phyloP scores from a whole-genome alignment of 2,888 invertebrate species.

The Cacoxenus indagator region DNA sequence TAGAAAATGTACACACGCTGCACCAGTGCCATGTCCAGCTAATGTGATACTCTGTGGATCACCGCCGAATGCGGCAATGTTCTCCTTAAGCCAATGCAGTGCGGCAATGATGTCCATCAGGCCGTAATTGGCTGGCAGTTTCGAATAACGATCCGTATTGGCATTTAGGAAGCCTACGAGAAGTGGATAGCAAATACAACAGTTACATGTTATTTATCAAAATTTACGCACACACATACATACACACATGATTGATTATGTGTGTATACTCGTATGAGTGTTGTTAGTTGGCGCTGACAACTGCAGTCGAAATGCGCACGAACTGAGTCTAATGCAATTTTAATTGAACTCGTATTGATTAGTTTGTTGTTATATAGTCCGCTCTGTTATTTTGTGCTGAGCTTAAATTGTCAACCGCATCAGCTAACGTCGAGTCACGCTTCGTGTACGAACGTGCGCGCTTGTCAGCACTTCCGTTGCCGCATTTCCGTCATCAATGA shows the following conservation, averaged over 20 bases:
- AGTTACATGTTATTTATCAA: conserved; percentile 22
- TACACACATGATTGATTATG: too few relatives aligned
- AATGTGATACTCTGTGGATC: conserved; percentile 94
- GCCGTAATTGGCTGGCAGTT: conserved; percentile 95
- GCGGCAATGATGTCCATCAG: conserved; percentile 97
- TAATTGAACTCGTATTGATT: conserved; percentile 40
- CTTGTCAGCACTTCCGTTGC: conserved; percentile 10
- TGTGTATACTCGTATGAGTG: too few relatives aligned
- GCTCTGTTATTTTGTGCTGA: too few relatives aligned
- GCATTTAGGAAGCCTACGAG: conserved; percentile 88
- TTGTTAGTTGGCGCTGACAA: too few relatives aligned
- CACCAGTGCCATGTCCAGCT: conserved; percentile 96
- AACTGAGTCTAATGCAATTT: conserved; percentile 39
- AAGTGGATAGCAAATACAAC: not conserved
- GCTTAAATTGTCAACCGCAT: not conserved
- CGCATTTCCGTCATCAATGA: not conserved
- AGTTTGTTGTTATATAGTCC: too few relatives aligned
- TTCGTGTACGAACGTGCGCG: not conserved
- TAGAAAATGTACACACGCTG: conserved; percentile 94
- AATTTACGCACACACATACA: conserved; percentile 30
- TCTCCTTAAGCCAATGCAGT: conserved; percentile 95
- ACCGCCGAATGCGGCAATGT: conserved; percentile 94
- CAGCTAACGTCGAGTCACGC: not conserved
- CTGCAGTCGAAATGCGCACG: not conserved
- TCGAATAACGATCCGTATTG: conserved; percentile 86